Evolutionary conservation across 2,888 invertebrate species (phyloP).

Genomic region (Acrocera orbiculus): DNA sequence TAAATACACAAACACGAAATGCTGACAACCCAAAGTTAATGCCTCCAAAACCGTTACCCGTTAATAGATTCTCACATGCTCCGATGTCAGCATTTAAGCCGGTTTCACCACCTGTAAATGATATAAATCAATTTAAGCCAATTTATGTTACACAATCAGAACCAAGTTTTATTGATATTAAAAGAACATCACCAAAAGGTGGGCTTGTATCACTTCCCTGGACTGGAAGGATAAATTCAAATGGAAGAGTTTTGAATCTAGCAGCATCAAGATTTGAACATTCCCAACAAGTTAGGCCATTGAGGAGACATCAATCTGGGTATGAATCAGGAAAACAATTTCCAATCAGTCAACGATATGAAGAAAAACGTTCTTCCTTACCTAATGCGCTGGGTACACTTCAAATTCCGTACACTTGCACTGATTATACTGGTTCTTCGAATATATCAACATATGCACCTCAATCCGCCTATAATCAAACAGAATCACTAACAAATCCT

Average conservation of each 20-base stretch:
- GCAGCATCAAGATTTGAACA: slow-evolving; percentile 1
- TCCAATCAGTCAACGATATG: no score
- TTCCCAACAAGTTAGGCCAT: no score
- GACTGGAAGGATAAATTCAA: no score
- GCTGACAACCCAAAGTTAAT: no score
- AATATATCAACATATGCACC: slow-evolving; percentile 31
- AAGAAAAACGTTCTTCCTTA: slow-evolving; percentile 23
- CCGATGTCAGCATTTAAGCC: slow-evolving; percentile 59
- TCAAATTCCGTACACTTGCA: slow-evolving; percentile 34
- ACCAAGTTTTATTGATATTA: slow-evolving; percentile 1
- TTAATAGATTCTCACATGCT: slow-evolving; percentile 60
- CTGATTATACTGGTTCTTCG: slow-evolving; percentile 34
- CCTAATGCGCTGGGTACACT: no score
- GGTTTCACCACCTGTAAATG: slow-evolving; percentile 14
- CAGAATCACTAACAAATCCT: slow-evolving; percentile 25
- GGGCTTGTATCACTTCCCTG: no score
- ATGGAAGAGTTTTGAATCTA: no score
- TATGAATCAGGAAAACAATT: no score
- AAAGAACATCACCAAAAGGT: no score
- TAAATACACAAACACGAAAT: not conserved
- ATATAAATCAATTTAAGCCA: slow-evolving; percentile 23
- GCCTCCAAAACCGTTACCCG: slow-evolving; percentile 38
- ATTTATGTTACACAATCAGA: slow-evolving; percentile 13
- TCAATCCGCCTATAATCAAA: slow-evolving; percentile 15
- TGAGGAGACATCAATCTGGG: no score